Percentiles rank a stretch among this genome's conserved stretches.
phyloP scores from a whole-genome alignment of 2,888 invertebrate genomes.

The Peribatodes rhomboidaria region DNA sequence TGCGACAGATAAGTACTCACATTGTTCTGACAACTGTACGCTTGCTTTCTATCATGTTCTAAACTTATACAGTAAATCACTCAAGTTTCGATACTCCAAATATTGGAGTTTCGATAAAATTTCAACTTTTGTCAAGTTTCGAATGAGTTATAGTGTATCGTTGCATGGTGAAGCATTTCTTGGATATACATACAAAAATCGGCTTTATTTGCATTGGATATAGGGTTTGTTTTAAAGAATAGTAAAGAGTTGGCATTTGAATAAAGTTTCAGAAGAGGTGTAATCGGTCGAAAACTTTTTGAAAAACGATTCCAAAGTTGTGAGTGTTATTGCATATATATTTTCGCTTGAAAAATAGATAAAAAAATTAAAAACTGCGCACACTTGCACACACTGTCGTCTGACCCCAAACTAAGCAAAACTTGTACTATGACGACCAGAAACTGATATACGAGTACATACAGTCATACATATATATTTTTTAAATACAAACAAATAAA shows the following conservation, averaged over 20 bases:
- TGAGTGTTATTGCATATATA: constrained; percentile 45
- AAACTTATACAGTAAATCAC: constrained; percentile 70
- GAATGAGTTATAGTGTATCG: constrained; percentile 65
- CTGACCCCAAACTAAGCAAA: too few relatives aligned
- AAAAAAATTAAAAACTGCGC: too few relatives aligned
- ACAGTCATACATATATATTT: too few relatives aligned
- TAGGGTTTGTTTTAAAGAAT: background rate
- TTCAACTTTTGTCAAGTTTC: constrained; percentile 70
- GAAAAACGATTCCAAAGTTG: constrained; percentile 33
- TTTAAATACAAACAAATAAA: too few relatives aligned
- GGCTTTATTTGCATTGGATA: background rate
- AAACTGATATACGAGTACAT: too few relatives aligned
- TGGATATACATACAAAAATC: background rate
- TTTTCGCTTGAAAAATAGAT: constrained; percentile 11
- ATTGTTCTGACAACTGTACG: constrained; percentile 39
- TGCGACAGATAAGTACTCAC: background rate
- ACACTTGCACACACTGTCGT: too few relatives aligned
- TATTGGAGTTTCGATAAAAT: constrained; percentile 74
- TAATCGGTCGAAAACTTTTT: constrained; percentile 30
- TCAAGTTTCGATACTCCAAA: constrained; percentile 64
- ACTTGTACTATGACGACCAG: too few relatives aligned
- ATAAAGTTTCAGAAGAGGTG: constrained; percentile 24
- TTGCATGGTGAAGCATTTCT: constrained; percentile 33
- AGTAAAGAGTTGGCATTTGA: constrained; percentile 8
- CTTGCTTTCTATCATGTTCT: constrained; percentile 55